These are phyloP conservation scores for Glandiceps talaboti DNA, from an alignment of 53 echinoderm and acorn worm species.

Conservation along the genomic window DNA sequence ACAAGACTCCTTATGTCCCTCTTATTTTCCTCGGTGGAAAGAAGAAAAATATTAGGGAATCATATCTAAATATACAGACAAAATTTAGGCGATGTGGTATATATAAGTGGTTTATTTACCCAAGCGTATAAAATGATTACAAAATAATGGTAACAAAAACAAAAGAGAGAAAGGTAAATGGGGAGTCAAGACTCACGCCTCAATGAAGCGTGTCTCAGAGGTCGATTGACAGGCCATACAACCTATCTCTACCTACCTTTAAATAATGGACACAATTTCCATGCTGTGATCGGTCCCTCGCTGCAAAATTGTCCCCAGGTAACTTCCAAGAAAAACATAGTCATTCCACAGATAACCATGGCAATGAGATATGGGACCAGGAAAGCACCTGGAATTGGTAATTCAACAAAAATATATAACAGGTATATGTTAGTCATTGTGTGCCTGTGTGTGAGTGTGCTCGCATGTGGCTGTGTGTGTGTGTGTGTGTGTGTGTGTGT, in stretches of 20 bases:
- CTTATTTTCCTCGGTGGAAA: too few relatives aligned
- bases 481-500: too few relatives aligned
- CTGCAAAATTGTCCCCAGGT: conserved; percentile 82
- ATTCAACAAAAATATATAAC: neutral
- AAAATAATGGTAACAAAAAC: too few relatives aligned
- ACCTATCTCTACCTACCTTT: conserved; percentile 46
- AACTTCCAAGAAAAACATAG: conserved; percentile 75
- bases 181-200: too few relatives aligned
- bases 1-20: too few relatives aligned
- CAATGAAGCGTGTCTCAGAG: too few relatives aligned
- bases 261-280: conserved; percentile 77
- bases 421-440: too few relatives aligned
- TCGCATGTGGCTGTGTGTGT: too few relatives aligned
- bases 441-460: too few relatives aligned
- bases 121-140: too few relatives aligned
- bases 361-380: conserved; percentile 77
- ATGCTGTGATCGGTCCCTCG: conserved; percentile 85
- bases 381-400: conserved; percentile 51
- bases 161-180: too few relatives aligned
- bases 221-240: neutral
- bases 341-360: conserved; percentile 84
- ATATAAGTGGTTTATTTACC: neutral
- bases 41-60: too few relatives aligned
- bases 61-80: neutral
- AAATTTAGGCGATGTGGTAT: neutral